These are phyloP conservation scores for Neoaliturus tenellus DNA, from an alignment of 2,888 invertebrate genomes.

Conservation along the genomic window DNA sequence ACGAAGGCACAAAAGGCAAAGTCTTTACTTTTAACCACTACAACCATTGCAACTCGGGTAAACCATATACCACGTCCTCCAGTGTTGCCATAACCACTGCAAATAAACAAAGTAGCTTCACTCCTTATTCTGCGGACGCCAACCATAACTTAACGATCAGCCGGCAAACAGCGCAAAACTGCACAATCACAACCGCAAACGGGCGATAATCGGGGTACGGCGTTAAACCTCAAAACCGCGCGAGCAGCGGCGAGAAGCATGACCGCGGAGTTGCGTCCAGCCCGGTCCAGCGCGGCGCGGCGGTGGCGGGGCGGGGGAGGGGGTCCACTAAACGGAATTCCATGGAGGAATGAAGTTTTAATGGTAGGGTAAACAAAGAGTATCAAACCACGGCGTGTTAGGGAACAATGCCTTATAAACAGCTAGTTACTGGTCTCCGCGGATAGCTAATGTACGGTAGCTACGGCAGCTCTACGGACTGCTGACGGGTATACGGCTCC, in stretches of 20 bases:
- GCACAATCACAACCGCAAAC: neutral
- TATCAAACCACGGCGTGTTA: neutral
- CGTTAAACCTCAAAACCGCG: neutral
- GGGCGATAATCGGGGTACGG: neutral
- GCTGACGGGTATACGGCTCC: too few relatives aligned
- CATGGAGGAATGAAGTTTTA: neutral
- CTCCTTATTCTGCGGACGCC: neutral
- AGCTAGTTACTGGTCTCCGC: neutral
- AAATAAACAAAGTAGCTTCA: too few relatives aligned
- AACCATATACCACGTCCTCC: too few relatives aligned
- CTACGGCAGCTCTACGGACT: too few relatives aligned
- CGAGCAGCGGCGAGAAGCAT: neutral
- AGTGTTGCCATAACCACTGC: too few relatives aligned
- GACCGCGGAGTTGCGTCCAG: neutral
- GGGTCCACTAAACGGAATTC: neutral
- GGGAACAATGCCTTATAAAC: conserved; percentile 26
- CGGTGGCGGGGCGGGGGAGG: neutral
- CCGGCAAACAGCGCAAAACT: neutral
- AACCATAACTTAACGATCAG: neutral
- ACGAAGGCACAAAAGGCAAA: too few relatives aligned
- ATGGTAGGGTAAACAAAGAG: conserved; percentile 19
- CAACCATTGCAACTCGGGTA: too few relatives aligned
- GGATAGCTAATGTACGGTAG: too few relatives aligned
- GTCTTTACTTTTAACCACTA: too few relatives aligned
- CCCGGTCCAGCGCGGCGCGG: neutral